Percentiles rank a stretch among this genome's conserved stretches.
Conservation (phyloP, 2,888 invertebrate genomes). For the Thalpophila matura region DNA sequence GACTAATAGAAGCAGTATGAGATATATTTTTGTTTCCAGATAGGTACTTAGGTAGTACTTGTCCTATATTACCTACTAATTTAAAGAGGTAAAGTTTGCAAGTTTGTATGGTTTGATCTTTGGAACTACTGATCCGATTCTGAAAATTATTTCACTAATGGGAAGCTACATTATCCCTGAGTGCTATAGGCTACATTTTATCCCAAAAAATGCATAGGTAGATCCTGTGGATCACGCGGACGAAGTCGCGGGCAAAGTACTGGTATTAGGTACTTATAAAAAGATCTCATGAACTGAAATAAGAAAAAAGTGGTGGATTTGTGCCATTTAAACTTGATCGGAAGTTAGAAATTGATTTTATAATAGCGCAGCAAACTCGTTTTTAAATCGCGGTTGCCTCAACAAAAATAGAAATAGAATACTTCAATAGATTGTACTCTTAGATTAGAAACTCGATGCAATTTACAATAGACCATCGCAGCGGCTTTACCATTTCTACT, state of each 20-base stretch:
- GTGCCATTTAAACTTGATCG: constrained; percentile 1
- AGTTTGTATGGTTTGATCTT: no score
- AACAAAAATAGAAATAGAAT: constrained; percentile 2
- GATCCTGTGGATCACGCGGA: no score
- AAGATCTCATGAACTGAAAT: background rate
- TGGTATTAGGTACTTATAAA: background rate
- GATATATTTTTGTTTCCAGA: background rate
- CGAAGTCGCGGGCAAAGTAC: no score
- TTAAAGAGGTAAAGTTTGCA: no score
- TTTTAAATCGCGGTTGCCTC: background rate
- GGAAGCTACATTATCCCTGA: no score
- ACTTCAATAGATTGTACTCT: background rate
- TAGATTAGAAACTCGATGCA: constrained; percentile 35
- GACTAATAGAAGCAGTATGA: constrained; percentile 18
- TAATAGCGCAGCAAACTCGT: background rate
- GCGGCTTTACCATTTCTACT: constrained; percentile 41
- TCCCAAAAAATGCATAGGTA: no score
- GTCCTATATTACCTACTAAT: no score
- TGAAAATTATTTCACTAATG: no score
- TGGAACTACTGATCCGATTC: no score
- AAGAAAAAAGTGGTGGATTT: background rate
- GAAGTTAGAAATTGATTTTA: constrained; percentile 7
- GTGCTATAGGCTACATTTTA: no score
- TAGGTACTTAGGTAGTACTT: no score
- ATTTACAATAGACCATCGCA: constrained; percentile 48